These are phyloP conservation scores for Cryptocheilus praepositus DNA, from an alignment of 2,888 invertebrate species.

Conservation along the genomic window DNA sequence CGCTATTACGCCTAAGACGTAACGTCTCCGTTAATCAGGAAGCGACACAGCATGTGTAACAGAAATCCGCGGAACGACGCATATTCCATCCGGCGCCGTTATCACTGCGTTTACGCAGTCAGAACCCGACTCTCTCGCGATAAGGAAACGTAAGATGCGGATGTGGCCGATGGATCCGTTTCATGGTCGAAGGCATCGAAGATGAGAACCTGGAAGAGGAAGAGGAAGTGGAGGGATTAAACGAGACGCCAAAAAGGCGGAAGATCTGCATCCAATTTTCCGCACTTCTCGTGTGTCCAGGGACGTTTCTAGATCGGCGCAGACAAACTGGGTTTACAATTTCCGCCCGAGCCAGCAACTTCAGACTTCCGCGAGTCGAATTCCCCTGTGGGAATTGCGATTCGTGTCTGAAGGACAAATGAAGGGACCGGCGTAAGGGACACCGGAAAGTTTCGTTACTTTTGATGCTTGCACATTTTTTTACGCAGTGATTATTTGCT, in stretches of 20 bases:
- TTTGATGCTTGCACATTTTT: too few species aligned
- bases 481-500: too few species aligned
- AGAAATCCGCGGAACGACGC: too few species aligned
- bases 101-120: neutral
- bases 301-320: conserved; percentile 21
- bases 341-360: conserved; percentile 49
- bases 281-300: conserved; percentile 43
- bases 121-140: conserved; percentile 13
- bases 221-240: conserved; percentile 33
- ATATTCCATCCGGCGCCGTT: too few species aligned
- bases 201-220: conserved; percentile 31
- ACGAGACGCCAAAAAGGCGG: conserved; percentile 25
- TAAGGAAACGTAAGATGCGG: neutral
- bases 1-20: too few species aligned
- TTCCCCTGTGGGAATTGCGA: conserved; percentile 52
- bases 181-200: neutral
- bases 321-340: conserved; percentile 49
- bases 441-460: too few species aligned
- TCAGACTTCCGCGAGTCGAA: conserved; percentile 55
- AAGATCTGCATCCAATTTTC: conserved; percentile 42
- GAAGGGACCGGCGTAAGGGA: too few species aligned
- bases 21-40: too few species aligned
- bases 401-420: too few species aligned
- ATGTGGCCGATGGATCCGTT: conserved; percentile 6
- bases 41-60: too few species aligned